These are phyloP conservation scores for Eublepharis macularius DNA, from an alignment of 2,113 vertebrate species.

Conservation along the genomic window DNA sequence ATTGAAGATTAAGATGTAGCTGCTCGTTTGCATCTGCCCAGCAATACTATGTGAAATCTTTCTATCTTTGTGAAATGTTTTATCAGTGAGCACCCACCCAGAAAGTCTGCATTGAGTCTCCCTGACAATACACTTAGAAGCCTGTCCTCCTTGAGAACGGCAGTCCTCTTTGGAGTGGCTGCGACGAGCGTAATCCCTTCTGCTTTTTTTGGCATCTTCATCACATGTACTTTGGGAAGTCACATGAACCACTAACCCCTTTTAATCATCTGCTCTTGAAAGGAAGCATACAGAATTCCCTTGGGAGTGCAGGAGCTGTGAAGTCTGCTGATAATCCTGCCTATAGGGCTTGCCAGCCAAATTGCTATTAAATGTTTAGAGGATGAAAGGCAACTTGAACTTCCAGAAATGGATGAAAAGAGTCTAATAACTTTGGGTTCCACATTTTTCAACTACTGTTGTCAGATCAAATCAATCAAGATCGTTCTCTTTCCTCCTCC, in stretches of 20 bases:
- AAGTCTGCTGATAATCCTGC: conserved; percentile 21
- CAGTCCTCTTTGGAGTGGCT: neutral
- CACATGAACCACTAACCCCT: conserved; percentile 44
- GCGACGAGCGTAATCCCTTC: neutral
- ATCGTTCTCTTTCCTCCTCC: neutral
- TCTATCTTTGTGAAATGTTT: neutral
- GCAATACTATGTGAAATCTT: neutral
- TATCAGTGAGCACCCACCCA: neutral
- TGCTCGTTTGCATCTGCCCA: neutral
- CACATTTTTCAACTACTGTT: neutral
- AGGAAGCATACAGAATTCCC: conserved; percentile 39
- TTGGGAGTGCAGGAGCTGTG: conserved; percentile 12
- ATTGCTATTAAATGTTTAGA: conserved; percentile 43
- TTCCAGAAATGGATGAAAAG: neutral
- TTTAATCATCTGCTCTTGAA: conserved; percentile 14
- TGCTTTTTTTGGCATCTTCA: conserved; percentile 2
- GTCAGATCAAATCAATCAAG: neutral
- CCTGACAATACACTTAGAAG: conserved; percentile 7
- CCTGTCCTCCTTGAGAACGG: neutral
- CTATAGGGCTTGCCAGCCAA: conserved; percentile 13
- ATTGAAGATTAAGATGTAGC: neutral
- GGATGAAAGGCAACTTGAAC: neutral
- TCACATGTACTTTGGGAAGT: conserved; percentile 61
- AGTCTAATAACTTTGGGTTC: neutral
- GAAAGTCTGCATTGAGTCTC: neutral